Evolutionary conservation across 1,140 invertebrate genomes (phyloP), one percentile per base, ranked within the genome.

Genomic region (Tribolium madens): DNA sequence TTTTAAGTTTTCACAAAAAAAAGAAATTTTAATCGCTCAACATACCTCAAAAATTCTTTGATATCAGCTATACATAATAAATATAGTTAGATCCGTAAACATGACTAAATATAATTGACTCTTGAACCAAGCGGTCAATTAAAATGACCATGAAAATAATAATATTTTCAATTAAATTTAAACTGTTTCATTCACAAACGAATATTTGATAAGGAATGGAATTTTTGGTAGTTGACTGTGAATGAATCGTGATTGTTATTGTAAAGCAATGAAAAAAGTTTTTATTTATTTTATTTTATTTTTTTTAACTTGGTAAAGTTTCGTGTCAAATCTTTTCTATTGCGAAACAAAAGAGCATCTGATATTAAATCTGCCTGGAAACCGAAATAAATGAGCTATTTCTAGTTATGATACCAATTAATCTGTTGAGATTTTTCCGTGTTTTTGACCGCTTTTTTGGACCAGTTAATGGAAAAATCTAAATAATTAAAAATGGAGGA

Each of bases 141-240:
- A 42, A 74, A 31, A 31, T 57, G 52, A 42, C 50, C 72, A 74
- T 74, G 72, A 57, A 57, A 74, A 50, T 72, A 48, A 69, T 42
- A 71, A 71, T 33, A 1, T 64, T 64, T 64, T 12, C 36, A 64
- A 64, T 64, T 31, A 31, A 64, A 57, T 31, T 64, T 9, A 33
- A 33, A 33, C 21, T 7, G n/a, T 64, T 33, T 64, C 26, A 64
- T 64, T 64, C 57, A 42, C 36, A 42, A 9, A 42, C n/a, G 9
- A 10, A 10, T 42, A 42, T 42, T 42, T 42, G 36, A 42, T 42
- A 42, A 10, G n/a, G 36, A 42, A 42, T 42, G 36, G 36, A 42
- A 42, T 42, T 42, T 42, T 42, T 42, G 36, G 7, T 42, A 7
- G 1, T 3, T 36, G 33, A 9, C 6, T 36, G 33, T 36, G 36